A percentile compares a stretch with the other conserved stretches of the same genome.
Evolutionary conservation across 2,888 invertebrate genomes (phyloP).

Genomic region (Margaritifera margaritifera): DNA sequence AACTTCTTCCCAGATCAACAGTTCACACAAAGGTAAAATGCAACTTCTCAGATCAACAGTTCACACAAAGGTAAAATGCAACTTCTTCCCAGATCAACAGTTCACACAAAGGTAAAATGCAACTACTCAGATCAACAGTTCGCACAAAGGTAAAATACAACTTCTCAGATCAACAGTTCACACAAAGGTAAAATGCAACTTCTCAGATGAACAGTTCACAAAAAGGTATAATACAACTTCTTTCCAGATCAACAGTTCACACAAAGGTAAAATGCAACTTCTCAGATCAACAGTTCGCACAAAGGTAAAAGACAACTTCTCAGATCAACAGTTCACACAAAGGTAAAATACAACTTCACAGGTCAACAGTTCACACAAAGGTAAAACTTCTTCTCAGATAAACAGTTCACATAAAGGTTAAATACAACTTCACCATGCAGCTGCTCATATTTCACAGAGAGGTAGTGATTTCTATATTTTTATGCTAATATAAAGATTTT

Average conservation of each 20-base stretch:
- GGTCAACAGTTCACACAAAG: constrained; percentile 90
- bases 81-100: constrained; percentile 90
- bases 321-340: constrained; percentile 91
- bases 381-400: too few relatives aligned
- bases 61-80: constrained; percentile 81
- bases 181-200: constrained; percentile 81
- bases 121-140: constrained; percentile 91
- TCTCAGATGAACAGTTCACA: constrained; percentile 91
- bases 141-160: constrained; percentile 81
- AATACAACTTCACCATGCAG: too few relatives aligned
- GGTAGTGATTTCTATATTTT: too few relatives aligned
- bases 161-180: constrained; percentile 92
- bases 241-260: constrained; percentile 91
- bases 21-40: constrained; percentile 83
- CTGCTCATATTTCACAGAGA: too few relatives aligned
- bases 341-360: constrained; percentile 81
- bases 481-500: too few relatives aligned
- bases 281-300: constrained; percentile 93
- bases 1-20: constrained; percentile 89
- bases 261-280: constrained; percentile 81
- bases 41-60: constrained; percentile 93
- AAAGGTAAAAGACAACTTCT: constrained; percentile 80
- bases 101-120: constrained; percentile 82
- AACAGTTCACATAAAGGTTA: too few relatives aligned
- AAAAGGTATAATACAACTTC: constrained; percentile 80